Conservation (phyloP, 2,797 vertebrate species). For the Catamblyrhynchus diadema region DNA sequence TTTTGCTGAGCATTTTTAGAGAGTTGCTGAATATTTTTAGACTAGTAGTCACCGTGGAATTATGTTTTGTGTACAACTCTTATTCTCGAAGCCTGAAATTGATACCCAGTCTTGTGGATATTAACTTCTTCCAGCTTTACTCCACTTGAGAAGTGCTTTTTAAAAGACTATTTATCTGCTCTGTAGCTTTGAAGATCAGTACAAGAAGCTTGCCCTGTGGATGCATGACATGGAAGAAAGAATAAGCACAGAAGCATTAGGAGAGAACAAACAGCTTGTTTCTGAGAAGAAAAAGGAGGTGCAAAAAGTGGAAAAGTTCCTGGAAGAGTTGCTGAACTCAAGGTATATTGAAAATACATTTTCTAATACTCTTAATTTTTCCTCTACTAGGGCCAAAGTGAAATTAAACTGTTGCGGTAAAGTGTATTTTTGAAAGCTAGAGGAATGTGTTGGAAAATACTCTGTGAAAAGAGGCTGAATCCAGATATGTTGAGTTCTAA, state of each 20-base stretch:
- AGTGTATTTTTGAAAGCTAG: neutral
- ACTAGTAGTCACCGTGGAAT: constrained; percentile 23
- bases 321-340: constrained; percentile 88
- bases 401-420: neutral
- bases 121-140: neutral
- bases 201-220: constrained; percentile 89
- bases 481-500: neutral
- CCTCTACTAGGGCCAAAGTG: neutral
- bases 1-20: constrained; percentile 61
- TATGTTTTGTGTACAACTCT: neutral
- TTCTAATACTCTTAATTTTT: neutral
- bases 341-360: constrained; percentile 76
- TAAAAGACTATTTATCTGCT: neutral
- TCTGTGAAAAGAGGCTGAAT: neutral
- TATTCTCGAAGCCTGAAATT: neutral
- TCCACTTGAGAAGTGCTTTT: neutral
- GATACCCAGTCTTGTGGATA: neutral
- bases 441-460: neutral
- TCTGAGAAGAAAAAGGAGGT: constrained; percentile 86
- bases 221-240: constrained; percentile 88
- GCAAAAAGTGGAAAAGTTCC: constrained; percentile 89
- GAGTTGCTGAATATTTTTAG: constrained; percentile 66
- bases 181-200: constrained; percentile 87
- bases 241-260: constrained; percentile 84
- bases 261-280: constrained; percentile 82